Percentiles rank a stretch among this genome's conserved stretches.
Evolutionary conservation across 1,140 invertebrate genomes (phyloP).

Genomic region (Octopus bimaculoides): DNA sequence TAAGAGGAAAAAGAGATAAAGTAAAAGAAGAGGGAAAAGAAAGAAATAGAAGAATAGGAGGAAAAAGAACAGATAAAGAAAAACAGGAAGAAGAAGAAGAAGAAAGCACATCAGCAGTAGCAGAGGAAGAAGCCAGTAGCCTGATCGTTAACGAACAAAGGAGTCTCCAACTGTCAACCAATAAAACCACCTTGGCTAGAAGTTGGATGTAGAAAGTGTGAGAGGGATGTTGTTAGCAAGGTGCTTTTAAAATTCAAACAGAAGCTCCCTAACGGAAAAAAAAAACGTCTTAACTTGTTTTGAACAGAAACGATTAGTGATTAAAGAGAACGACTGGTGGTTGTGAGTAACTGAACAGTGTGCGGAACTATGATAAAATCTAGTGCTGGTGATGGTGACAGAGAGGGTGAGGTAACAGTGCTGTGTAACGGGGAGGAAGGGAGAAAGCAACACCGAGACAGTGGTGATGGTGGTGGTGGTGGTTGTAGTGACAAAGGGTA

Average conservation of each 20-base stretch:
- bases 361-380: background rate
- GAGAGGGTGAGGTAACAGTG: background rate
- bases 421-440: conserved; percentile 5
- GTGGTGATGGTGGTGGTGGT: conserved; percentile 9
- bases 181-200: too few species aligned
- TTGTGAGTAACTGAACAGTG: background rate
- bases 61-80: background rate
- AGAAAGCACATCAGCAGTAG: conserved; percentile 7
- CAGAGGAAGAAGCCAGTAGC: background rate
- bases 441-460: conserved; percentile 4
- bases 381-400: background rate
- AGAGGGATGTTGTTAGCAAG: too few species aligned
- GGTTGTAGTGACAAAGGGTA: too few species aligned
- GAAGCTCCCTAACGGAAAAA: too few species aligned
- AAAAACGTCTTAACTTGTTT: too few species aligned
- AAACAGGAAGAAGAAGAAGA: conserved; percentile 4
- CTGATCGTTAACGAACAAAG: too few species aligned
- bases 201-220: too few species aligned
- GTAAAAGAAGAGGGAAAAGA: conserved; percentile 2
- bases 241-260: too few species aligned
- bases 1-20: background rate
- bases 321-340: background rate
- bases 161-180: too few species aligned
- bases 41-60: background rate
- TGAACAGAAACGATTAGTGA: background rate